phyloP scores from a whole-genome alignment of 2,113 vertebrate species.

The Periophthalmodon schlosseri region DNA sequence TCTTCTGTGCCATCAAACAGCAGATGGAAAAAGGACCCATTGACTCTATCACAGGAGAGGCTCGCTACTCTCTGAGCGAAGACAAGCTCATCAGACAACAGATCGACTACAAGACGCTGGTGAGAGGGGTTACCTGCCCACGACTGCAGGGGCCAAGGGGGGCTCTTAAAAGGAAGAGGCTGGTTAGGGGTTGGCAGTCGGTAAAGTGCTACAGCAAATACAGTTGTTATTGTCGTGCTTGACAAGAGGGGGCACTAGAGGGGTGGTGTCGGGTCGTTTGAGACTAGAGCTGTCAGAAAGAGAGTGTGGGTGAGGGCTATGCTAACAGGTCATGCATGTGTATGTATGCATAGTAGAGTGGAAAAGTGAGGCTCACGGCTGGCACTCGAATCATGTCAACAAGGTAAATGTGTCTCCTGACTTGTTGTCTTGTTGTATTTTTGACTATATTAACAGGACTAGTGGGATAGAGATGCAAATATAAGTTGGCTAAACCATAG shows the following conservation, averaged over 20 bases:
- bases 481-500: too few relatives aligned
- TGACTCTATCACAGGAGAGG: conserved; percentile 95
- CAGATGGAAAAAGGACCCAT: conserved; percentile 97
- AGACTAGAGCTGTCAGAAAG: conserved; percentile 58
- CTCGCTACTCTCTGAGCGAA: conserved; percentile 94
- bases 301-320: conserved; percentile 7
- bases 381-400: too few relatives aligned
- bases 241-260: conserved; percentile 57
- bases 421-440: too few relatives aligned
- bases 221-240: conserved; percentile 55
- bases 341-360: conserved; percentile 4
- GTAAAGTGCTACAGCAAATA: conserved; percentile 47
- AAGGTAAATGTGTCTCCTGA: too few relatives aligned
- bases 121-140: conserved; percentile 71
- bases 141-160: conserved; percentile 27
- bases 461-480: too few relatives aligned
- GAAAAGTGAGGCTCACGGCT: not conserved
- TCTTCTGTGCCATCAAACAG: conserved; percentile 99
- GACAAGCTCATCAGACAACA: conserved; percentile 99
- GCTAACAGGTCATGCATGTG: conserved; percentile 14
- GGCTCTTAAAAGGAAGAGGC: conserved; percentile 35
- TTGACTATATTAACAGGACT: too few relatives aligned
- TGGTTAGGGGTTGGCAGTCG: conserved; percentile 56
- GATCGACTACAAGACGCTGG: conserved; percentile 98
- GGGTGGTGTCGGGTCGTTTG: conserved; percentile 53